A percentile compares a stretch with the other conserved stretches of the same genome.
Conservation (phyloP, 2,888 invertebrate genomes). For the Aproaerema taeniolella region DNA sequence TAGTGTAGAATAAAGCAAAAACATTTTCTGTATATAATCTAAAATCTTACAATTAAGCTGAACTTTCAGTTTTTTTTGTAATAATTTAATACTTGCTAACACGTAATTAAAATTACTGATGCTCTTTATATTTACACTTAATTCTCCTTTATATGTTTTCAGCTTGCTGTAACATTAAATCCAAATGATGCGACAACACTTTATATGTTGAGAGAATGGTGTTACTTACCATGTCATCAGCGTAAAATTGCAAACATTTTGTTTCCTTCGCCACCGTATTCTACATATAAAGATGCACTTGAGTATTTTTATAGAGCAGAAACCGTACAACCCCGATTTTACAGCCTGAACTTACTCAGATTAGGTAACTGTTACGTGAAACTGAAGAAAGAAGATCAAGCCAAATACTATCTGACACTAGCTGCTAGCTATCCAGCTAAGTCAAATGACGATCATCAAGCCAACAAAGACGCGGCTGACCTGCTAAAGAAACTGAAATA, state of each 20-base stretch:
- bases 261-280: slow-evolving; percentile 86
- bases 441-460: slow-evolving; percentile 81
- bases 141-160: slow-evolving; percentile 26
- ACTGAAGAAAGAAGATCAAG: slow-evolving; percentile 81
- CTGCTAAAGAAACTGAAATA: slow-evolving; percentile 57
- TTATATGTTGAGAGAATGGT: slow-evolving; percentile 92
- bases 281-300: slow-evolving; percentile 90
- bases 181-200: slow-evolving; percentile 89
- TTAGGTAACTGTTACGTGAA: slow-evolving; percentile 86
- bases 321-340: slow-evolving; percentile 86
- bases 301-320: slow-evolving; percentile 87
- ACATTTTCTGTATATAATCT: too few species aligned
- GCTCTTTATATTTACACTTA: too few species aligned
- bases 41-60: too few species aligned
- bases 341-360: slow-evolving; percentile 88
- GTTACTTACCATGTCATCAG: slow-evolving; percentile 91
- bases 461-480: slow-evolving; percentile 76
- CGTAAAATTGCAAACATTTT: slow-evolving; percentile 85
- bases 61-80: too few species aligned
- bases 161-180: slow-evolving; percentile 88
- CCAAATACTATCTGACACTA: slow-evolving; percentile 79
- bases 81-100: too few species aligned
- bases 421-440: slow-evolving; percentile 80
- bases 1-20: too few species aligned
- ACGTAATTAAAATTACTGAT: too few species aligned